Evolutionary conservation across 2,888 invertebrate species (phyloP).

Genomic region (Hoplodrina ambigua): DNA sequence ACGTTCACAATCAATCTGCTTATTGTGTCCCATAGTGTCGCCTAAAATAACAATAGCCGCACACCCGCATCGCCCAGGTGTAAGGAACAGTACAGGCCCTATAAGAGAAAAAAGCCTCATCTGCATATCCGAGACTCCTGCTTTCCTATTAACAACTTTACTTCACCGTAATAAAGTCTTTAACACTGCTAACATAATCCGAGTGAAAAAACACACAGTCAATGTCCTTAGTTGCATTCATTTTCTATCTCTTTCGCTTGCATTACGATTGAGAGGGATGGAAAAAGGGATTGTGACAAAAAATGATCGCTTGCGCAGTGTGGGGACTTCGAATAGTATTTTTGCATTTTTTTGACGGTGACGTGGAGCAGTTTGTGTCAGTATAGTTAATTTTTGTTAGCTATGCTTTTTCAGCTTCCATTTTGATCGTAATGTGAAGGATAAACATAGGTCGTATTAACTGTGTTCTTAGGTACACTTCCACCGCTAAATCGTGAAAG

Average conservation of each 20-base stretch:
- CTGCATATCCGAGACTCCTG: constrained; percentile 50
- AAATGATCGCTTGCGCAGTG: constrained; percentile 62
- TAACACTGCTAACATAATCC: constrained; percentile 8
- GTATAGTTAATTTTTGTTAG: constrained; percentile 36
- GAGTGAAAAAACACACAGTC: constrained; percentile 52
- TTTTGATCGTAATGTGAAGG: neutral
- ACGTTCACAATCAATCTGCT: constrained; percentile 54
- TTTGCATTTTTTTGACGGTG: constrained; percentile 57
- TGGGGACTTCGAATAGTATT: constrained; percentile 49
- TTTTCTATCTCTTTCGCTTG: constrained; percentile 48
- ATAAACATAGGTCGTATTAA: neutral
- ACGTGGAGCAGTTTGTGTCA: constrained; percentile 27
- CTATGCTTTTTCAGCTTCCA: neutral
- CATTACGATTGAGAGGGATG: constrained; percentile 28
- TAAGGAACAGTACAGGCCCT: constrained; percentile 48
- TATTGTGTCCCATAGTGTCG: constrained; percentile 55
- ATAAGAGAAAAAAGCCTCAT: constrained; percentile 54
- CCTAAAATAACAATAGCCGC: constrained; percentile 58
- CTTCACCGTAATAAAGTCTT: constrained; percentile 28
- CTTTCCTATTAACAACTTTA: constrained; percentile 44
- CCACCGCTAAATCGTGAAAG: constrained; percentile 40
- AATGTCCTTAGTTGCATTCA: constrained; percentile 59
- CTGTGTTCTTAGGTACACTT: constrained; percentile 9
- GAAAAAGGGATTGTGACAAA: constrained; percentile 58
- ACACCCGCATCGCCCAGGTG: constrained; percentile 63